A percentile compares a stretch with the other conserved stretches of the same genome.
Conservation (phyloP, 2,888 invertebrate species). For the Quadroppia sp. region DNA sequence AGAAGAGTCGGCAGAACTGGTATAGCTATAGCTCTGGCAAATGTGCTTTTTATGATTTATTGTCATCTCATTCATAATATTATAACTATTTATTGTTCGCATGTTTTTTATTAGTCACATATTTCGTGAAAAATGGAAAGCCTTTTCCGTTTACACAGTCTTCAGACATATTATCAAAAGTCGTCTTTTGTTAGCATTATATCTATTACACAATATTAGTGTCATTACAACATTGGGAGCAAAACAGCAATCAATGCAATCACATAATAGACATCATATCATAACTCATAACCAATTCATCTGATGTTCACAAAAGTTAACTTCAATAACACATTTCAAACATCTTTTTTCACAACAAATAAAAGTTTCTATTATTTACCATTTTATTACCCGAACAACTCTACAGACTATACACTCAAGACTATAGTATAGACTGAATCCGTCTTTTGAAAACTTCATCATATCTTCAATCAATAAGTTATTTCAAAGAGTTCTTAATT, state of each 20-base stretch:
- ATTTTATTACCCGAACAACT: too few species aligned
- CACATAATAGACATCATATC: neutral
- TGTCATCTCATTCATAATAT: conserved; percentile 21
- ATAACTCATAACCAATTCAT: neutral
- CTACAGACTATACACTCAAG: too few species aligned
- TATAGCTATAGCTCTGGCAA: neutral
- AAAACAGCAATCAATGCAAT: conserved; percentile 21
- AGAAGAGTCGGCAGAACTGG: neutral
- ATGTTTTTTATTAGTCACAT: conserved; percentile 28
- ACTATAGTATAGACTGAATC: too few species aligned
- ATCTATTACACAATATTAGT: conserved; percentile 24
- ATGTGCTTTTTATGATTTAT: conserved; percentile 32
- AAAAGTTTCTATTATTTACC: too few species aligned
- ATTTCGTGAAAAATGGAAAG: conserved; percentile 34
- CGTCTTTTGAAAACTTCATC: too few species aligned
- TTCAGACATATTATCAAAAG: conserved; percentile 2
- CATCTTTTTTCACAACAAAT: too few species aligned
- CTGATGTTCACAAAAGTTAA: too few species aligned
- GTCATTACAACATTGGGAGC: neutral
- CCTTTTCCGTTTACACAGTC: conserved; percentile 36
- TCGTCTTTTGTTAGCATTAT: conserved; percentile 28
- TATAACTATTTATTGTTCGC: neutral
- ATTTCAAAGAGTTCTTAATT: too few species aligned
- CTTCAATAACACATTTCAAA: too few species aligned
- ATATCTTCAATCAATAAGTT: too few species aligned